Evolutionary conservation across 1,140 invertebrate species (phyloP).

Genomic region (Drosophila fuyamai): DNA sequence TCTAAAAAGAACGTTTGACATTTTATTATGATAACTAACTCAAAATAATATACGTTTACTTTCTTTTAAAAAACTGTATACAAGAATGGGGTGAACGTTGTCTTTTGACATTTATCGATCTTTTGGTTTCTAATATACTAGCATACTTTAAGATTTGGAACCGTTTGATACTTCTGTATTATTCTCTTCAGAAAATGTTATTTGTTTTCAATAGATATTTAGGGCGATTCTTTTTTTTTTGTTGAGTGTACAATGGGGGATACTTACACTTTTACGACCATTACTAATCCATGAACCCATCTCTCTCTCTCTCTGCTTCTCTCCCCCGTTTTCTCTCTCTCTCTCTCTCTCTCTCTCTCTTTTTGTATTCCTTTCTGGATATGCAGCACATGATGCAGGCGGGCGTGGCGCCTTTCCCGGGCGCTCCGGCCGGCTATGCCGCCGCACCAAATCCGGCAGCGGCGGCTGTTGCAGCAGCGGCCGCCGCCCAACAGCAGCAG

Average conservation of each 20-base stretch:
- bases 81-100: too few relatives aligned
- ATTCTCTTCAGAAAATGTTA: too few relatives aligned
- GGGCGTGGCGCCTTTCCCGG: constrained; percentile 93
- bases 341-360: constrained; percentile 12
- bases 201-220: neutral
- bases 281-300: constrained; percentile 59
- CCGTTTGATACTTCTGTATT: too few relatives aligned
- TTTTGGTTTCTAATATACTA: too few relatives aligned
- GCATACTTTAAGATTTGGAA: too few relatives aligned
- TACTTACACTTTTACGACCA: constrained; percentile 40
- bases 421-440: constrained; percentile 91
- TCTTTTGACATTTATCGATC: too few relatives aligned
- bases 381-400: constrained; percentile 97
- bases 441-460: constrained; percentile 88
- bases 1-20: too few relatives aligned
- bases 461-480: constrained; percentile 86
- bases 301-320: constrained; percentile 26
- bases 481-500: constrained; percentile 87
- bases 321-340: constrained; percentile 15
- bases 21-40: too few relatives aligned
- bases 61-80: too few relatives aligned
- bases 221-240: too few relatives aligned
- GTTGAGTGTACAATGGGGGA: neutral
- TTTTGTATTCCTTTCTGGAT: constrained; percentile 3
- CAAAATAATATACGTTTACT: too few relatives aligned